A percentile compares a stretch with the other conserved stretches of the same genome.
Conservation (phyloP, 2,113 vertebrate species). For the Macroglossus sobrinus region DNA sequence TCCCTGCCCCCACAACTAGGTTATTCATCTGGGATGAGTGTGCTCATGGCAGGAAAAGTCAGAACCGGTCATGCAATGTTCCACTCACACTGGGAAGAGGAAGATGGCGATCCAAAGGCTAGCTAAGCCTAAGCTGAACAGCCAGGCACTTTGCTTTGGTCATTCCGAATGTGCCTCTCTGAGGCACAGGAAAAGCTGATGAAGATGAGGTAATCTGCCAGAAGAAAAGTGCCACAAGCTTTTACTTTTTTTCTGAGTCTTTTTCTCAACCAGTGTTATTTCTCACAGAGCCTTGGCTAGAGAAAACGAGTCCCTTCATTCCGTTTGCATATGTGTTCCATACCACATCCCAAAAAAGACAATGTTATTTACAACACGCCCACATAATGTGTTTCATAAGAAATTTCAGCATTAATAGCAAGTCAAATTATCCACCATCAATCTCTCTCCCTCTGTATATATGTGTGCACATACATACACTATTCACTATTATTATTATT, state of each 20-base stretch:
- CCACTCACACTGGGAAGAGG: neutral
- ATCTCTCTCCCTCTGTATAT: neutral
- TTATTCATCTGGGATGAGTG: neutral
- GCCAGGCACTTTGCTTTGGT: neutral
- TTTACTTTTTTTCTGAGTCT: neutral
- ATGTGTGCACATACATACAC: neutral
- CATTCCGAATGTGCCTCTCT: neutral
- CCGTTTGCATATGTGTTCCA: neutral
- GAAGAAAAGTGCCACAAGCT: neutral
- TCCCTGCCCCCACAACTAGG: neutral
- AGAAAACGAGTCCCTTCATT: neutral
- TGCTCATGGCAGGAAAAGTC: neutral
- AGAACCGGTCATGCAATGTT: neutral
- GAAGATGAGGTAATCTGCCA: neutral
- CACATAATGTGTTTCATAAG: constrained; percentile 32
- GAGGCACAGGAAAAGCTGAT: neutral
- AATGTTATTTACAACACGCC: neutral
- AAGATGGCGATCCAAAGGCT: neutral
- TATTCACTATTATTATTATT: neutral
- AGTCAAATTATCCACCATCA: neutral
- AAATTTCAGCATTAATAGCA: constrained; percentile 29
- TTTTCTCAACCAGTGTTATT: neutral
- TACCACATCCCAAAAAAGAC: neutral
- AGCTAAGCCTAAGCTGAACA: neutral
- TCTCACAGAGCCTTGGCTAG: neutral